Conservation (phyloP, 92 coral and sea anemone genomes). For the Epizoanthus rinbou region DNA sequence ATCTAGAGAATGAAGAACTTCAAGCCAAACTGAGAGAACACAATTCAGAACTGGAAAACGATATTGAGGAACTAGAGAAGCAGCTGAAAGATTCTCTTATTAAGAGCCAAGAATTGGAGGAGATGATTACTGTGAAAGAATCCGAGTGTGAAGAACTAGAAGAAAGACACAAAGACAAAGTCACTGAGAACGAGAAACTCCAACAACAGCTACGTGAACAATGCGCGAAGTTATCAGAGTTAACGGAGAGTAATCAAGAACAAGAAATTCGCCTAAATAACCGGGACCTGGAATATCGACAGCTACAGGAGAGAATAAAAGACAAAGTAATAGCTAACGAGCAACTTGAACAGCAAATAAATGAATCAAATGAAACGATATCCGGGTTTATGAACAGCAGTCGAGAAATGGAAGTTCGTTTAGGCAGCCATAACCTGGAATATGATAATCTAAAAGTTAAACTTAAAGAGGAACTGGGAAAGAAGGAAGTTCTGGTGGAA, state of each 20-base stretch:
- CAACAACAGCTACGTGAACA: conserved; percentile 57
- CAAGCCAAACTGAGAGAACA: conserved; percentile 67
- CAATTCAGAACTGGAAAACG: conserved; percentile 75
- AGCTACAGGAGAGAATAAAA: conserved; percentile 42
- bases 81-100: conserved; percentile 63
- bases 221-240: conserved; percentile 51
- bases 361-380: conserved; percentile 47
- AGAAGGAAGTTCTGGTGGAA: conserved; percentile 6
- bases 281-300: conserved; percentile 58
- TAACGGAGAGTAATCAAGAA: conserved; percentile 50
- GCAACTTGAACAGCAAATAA: conserved; percentile 45
- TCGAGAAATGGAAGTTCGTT: conserved; percentile 59
- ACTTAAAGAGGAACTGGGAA: conserved; percentile 36
- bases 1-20: conserved; percentile 74
- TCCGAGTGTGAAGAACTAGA: conserved; percentile 67
- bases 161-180: conserved; percentile 57
- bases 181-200: conserved; percentile 52
- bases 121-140: conserved; percentile 72
- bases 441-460: conserved; percentile 72
- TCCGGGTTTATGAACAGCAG: not conserved
- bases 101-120: conserved; percentile 73
- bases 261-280: conserved; percentile 52
- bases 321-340: conserved; percentile 39
- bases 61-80: conserved; percentile 67
- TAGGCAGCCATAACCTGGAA: conserved; percentile 55